Percentiles rank a stretch among this genome's conserved stretches.
Evolutionary conservation across 1,140 invertebrate species (phyloP).

Genomic region (Pseudomyrmex concolor): DNA sequence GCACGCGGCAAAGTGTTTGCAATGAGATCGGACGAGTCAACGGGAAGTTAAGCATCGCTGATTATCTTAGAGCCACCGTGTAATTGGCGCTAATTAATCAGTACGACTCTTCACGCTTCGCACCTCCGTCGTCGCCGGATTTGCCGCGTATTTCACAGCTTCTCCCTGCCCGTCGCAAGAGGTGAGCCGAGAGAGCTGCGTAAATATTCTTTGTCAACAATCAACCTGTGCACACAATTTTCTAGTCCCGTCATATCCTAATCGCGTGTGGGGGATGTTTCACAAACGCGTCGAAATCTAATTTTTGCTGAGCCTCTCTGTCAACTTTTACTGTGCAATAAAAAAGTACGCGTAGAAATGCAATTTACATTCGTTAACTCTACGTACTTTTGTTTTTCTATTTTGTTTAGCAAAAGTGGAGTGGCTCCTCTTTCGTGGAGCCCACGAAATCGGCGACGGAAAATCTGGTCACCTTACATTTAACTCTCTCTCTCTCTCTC

Average conservation of each 20-base stretch:
- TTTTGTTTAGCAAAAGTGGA: no score
- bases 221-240: not conserved
- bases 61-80: conserved; percentile 44
- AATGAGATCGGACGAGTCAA: conserved; percentile 39
- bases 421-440: no score
- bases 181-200: conserved; percentile 19
- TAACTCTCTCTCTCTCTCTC: no score
- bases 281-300: not conserved
- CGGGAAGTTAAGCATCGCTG: conserved; percentile 36
- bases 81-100: conserved; percentile 49
- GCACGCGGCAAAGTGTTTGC: not conserved
- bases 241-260: not conserved
- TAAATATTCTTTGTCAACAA: conserved; percentile 22
- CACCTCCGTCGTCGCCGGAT: not conserved
- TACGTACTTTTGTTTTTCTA: no score
- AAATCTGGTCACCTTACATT: no score
- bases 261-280: not conserved
- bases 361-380: no score
- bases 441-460: no score
- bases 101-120: conserved; percentile 8
- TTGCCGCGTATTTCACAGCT: conserved; percentile 12
- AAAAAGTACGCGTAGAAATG: no score
- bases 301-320: not conserved
- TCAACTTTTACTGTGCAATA: not conserved
- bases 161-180: not conserved